Evolutionary conservation across 2,797 vertebrate species (phyloP), one percentile per base, ranked within the genome.

Genomic region (Notamacropus eugenii): DNA sequence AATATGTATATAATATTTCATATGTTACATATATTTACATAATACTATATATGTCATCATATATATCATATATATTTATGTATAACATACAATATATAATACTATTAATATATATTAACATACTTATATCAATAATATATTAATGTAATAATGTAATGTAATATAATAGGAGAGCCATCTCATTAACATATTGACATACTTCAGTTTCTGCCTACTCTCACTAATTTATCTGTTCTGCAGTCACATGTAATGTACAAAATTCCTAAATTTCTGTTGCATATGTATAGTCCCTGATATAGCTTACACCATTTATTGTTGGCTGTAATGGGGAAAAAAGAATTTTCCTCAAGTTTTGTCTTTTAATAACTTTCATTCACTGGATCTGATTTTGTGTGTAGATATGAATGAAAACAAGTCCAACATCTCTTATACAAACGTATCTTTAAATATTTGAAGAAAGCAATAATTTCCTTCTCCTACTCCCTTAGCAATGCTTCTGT

Each of bases 181-280:
- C 46, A 97, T 97, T 55, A 92, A 97, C 46, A 94, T 93, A 29
- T 74, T 98, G 59, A 97, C 97, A 91, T 96, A 91, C 95, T 92
- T 54, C 93, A 97, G 98, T 87, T 55, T 92, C 27, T 58, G 1
- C 92, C 97, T 98, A 19, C 95, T 97, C 58, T 97, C 94, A 2
- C 96, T 97, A 46, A 98, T 98, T 98, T 98, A 98, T 93, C 97
- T 98, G 90, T 98, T 98, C 90, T 96, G 98, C 13, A 97, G 95
- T 59, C 93, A 98, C 54, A 93, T 98, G 56, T 98, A 97, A 56
- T 22, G 97, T 3, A 94, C 98, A 97, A 96, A 6, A 97, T 98
- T 74, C 96, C 97, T 59, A 98, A 97, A 93, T 97, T 98, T 97
- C 59, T 98, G 90, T 91, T 90, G 13, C 92, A 94, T 94, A 95